phyloP scores from a whole-genome alignment of 2,888 invertebrate genomes.

The Tipula unca region DNA sequence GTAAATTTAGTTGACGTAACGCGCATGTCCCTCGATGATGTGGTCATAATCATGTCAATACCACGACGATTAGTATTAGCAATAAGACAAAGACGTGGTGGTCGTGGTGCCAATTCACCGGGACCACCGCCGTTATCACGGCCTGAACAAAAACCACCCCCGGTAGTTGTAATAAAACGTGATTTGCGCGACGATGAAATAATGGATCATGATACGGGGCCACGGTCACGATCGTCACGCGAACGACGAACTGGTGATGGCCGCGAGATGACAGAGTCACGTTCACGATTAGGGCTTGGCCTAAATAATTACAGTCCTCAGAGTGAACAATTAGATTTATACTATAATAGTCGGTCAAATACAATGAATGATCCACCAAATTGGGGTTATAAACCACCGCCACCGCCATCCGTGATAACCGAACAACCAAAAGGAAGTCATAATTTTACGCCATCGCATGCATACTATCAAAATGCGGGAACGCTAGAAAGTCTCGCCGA shows the following conservation, averaged over 20 bases:
- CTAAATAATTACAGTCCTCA: constrained; percentile 58
- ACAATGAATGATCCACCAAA: constrained; percentile 44
- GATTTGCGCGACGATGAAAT: constrained; percentile 75
- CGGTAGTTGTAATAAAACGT: constrained; percentile 83
- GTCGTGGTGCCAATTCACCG: constrained; percentile 41
- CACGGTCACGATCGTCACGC: constrained; percentile 42
- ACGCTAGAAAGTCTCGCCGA: constrained; percentile 86
- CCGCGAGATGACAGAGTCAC: constrained; percentile 66
- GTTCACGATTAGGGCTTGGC: constrained; percentile 64
- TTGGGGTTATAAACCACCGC: constrained; percentile 43
- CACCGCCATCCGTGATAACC: constrained; percentile 80
- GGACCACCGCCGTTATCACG: constrained; percentile 48
- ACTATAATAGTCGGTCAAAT: constrained; percentile 70
- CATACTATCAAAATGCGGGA: constrained; percentile 70
- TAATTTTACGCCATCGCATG: constrained; percentile 61
- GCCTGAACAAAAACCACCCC: constrained; percentile 77
- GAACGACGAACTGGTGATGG: constrained; percentile 56
- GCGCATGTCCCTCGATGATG: constrained; percentile 96
- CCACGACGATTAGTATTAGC: constrained; percentile 90
- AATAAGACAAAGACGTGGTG: constrained; percentile 75
- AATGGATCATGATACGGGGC: constrained; percentile 50
- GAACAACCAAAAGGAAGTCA: constrained; percentile 78
- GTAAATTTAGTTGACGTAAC: constrained; percentile 97
- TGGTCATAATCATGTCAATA: constrained; percentile 99
- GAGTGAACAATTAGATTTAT: constrained; percentile 63